Evolutionary conservation across 2,888 invertebrate genomes (phyloP), one percentile per base, ranked within the genome.

Genomic region (Polydrusus tereticollis): DNA sequence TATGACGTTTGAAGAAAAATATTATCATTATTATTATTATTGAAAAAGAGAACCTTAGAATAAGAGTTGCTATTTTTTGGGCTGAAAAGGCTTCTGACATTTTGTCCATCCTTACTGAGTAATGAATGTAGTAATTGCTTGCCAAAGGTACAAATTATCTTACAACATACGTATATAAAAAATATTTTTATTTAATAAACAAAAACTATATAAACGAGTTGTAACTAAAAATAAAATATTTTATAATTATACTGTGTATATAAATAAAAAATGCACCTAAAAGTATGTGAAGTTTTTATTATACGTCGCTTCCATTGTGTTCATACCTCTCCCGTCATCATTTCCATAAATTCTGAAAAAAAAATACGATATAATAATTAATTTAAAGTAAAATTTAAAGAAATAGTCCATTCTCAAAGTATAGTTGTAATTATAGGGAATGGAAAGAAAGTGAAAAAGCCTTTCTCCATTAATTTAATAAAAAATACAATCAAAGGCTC

Each of bases 321-420:
- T 78, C 80, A 82, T 65, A 82, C 81, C 91, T 95, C 94, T 86
- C 95, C 95, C 77, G 95, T 95, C 95, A 96, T 96, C 95, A 96
- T 95, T 87, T 95, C 95, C 95, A 95, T 95, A 88, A 95, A 95
- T 90, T 95, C 95, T 95, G 91, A 78, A 92, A 87, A 86, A 72
- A 70, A 75, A 69, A 74, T 41, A 65, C 50, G 58, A 18, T 58
- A n/a, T n/a, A n/a, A n/a, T n/a, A n/a, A n/a, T n/a, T n/a, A n/a
- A n/a, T n/a, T n/a, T n/a, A n/a, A n/a, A n/a, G n/a, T n/a, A n/a
- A n/a, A n/a, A n/a, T n/a, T n/a, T n/a, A n/a, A n/a, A n/a, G n/a
- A n/a, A n/a, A n/a, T n/a, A n/a, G n/a, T n/a, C n/a, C n/a, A n/a
- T n/a, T n/a, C n/a, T n/a, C n/a, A n/a, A n/a, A n/a, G n/a, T n/a